Conservation (phyloP, 1,140 invertebrate species). For the Diorhabda carinulata region DNA sequence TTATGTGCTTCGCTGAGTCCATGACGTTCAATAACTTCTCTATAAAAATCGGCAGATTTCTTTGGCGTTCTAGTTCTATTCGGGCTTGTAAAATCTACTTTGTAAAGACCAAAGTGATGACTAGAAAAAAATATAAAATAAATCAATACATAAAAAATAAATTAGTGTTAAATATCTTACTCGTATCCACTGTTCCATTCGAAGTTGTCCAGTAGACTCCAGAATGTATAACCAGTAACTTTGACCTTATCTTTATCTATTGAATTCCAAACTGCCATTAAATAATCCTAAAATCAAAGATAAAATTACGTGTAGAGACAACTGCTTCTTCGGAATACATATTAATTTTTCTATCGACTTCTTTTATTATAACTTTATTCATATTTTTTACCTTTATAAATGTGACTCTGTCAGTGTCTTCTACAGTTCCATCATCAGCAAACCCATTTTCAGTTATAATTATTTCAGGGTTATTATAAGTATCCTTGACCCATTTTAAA, state of each 20-base stretch:
- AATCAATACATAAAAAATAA: constrained; percentile 14
- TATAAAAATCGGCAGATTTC: constrained; percentile 24
- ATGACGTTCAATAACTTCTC: constrained; percentile 2
- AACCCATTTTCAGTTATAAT: constrained; percentile 11
- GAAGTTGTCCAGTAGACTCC: constrained; percentile 30
- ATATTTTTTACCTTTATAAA: background rate
- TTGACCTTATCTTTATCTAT: constrained; percentile 33
- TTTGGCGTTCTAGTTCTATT: constrained; percentile 56
- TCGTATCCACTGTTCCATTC: constrained; percentile 28
- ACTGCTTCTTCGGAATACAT: too few relatives aligned
- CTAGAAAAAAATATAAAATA: constrained; percentile 33
- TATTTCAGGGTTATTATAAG: background rate
- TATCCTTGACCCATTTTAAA: background rate
- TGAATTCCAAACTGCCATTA: constrained; percentile 17
- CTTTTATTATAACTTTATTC: too few relatives aligned
- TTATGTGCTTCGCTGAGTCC: too few relatives aligned
- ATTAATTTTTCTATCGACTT: too few relatives aligned
- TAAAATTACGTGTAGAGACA: too few relatives aligned
- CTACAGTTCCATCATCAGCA: background rate
- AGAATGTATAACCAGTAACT: constrained; percentile 25
- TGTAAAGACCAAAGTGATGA: constrained; percentile 70
- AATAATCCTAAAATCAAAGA: constrained; percentile 24
- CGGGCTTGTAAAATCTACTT: constrained; percentile 68
- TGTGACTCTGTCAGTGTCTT: constrained; percentile 1
- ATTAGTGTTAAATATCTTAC: constrained; percentile 8